These are phyloP conservation scores for Sphaerodactylus townsendi DNA, from an alignment of 2,113 vertebrate species.

Conservation along the genomic window DNA sequence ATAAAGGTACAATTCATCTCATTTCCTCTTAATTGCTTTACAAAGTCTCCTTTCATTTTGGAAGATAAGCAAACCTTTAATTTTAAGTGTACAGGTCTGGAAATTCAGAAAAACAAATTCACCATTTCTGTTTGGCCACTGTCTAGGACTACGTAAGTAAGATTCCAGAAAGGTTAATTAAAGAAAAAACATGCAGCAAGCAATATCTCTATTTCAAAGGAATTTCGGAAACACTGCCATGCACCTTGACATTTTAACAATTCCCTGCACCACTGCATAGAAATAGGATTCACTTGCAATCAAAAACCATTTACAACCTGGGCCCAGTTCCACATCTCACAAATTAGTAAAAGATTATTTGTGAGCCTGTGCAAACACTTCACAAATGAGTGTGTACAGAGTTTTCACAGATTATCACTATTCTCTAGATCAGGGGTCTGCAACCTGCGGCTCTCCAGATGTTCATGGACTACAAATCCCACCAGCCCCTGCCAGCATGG, in stretches of 20 bases:
- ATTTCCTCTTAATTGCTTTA: slow-evolving; percentile 34
- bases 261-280: not conserved
- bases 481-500: too few relatives aligned
- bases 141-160: not conserved
- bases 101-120: not conserved
- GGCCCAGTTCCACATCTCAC: too few relatives aligned
- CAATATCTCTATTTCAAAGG: not conserved
- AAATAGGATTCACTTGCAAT: not conserved
- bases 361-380: not conserved
- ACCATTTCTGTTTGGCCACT: not conserved
- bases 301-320: not conserved
- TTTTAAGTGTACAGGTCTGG: not conserved
- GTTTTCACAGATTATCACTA: not conserved
- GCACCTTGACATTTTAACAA: not conserved
- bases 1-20: slow-evolving; percentile 60
- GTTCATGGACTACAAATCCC: too few relatives aligned
- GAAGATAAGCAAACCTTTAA: slow-evolving; percentile 6
- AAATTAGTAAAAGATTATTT: not conserved
- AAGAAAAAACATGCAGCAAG: not conserved
- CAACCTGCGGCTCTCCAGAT: too few relatives aligned
- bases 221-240: not conserved
- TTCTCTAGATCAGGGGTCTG: not conserved
- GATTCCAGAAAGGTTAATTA: not conserved
- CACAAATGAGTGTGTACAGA: not conserved
- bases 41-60: slow-evolving; percentile 22